phyloP scores from a whole-genome alignment of 1,140 invertebrate genomes.

The Drosophila bipectinata region DNA sequence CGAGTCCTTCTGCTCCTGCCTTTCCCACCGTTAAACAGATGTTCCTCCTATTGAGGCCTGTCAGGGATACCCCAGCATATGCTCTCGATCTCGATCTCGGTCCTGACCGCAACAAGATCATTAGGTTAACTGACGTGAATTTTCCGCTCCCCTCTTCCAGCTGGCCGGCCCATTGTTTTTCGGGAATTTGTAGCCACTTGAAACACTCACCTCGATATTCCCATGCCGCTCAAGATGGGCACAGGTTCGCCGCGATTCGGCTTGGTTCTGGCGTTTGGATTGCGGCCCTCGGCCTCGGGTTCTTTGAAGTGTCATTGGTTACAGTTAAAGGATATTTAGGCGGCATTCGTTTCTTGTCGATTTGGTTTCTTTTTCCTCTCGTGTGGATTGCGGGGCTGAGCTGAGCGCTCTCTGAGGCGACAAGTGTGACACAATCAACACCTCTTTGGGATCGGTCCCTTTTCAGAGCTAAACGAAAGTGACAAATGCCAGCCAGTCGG shows the following conservation, averaged over 20 bases:
- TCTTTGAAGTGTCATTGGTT: slow-evolving; percentile 79
- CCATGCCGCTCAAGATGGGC: slow-evolving; percentile 53
- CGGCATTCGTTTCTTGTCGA: slow-evolving; percentile 54
- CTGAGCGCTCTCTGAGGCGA: slow-evolving; percentile 31
- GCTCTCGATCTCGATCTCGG: not conserved
- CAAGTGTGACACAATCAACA: slow-evolving; percentile 82
- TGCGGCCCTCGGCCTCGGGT: not conserved
- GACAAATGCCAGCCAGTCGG: slow-evolving; percentile 65
- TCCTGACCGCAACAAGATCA: slow-evolving; percentile 42
- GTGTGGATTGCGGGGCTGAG: not conserved
- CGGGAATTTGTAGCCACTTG: slow-evolving; percentile 5
- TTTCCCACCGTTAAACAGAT: slow-evolving; percentile 25
- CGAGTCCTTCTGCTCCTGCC: slow-evolving; percentile 21
- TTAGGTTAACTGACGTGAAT: slow-evolving; percentile 38
- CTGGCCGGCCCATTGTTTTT: slow-evolving; percentile 2
- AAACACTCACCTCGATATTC: slow-evolving; percentile 18
- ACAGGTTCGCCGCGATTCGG: slow-evolving; percentile 45
- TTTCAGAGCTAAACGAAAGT: slow-evolving; percentile 76
- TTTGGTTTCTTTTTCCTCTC: slow-evolving; percentile 17
- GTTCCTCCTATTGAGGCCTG: slow-evolving; percentile 29
- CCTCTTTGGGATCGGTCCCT: slow-evolving; percentile 58
- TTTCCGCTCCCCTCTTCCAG: slow-evolving; percentile 9
- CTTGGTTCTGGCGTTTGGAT: slow-evolving; percentile 10
- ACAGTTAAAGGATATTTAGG: slow-evolving; percentile 81
- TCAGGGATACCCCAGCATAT: slow-evolving; percentile 73